phyloP scores from a whole-genome alignment of 2,888 invertebrate genomes.

The Perithous albicinctus region DNA sequence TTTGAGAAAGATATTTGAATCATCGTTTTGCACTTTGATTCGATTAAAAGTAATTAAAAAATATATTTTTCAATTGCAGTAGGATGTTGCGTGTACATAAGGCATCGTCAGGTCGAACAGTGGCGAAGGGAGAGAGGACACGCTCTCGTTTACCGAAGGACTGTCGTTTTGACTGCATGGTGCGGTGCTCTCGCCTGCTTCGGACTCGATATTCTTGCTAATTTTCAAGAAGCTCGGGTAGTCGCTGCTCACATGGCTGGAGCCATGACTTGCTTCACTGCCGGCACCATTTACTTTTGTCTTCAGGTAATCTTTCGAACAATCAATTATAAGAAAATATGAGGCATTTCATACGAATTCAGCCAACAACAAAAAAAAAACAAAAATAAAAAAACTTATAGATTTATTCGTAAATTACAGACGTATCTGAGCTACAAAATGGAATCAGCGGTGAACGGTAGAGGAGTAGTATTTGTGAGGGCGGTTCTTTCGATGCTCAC shows the following conservation, averaged over 20 bases:
- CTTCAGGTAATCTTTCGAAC: constrained; percentile 85
- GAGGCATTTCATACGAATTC: too few species aligned
- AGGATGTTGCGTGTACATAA: constrained; percentile 86
- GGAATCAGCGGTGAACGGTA: constrained; percentile 77
- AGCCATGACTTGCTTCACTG: constrained; percentile 86
- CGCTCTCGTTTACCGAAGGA: constrained; percentile 69
- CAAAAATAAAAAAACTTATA: not conserved
- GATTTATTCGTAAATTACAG: constrained; percentile 69
- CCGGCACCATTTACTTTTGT: constrained; percentile 86
- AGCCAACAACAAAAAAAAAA: too few species aligned
- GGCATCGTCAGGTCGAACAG: constrained; percentile 86
- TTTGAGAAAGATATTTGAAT: too few species aligned
- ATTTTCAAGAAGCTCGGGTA: constrained; percentile 87
- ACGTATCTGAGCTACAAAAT: constrained; percentile 81
- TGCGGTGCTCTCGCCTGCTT: constrained; percentile 86
- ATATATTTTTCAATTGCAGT: constrained; percentile 79
- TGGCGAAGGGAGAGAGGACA: constrained; percentile 78
- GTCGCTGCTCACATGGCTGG: constrained; percentile 86
- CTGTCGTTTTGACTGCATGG: constrained; percentile 79
- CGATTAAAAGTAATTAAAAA: not conserved
- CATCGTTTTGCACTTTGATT: too few species aligned
- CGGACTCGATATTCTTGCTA: constrained; percentile 87
- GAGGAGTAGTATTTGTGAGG: constrained; percentile 76
- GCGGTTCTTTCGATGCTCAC: constrained; percentile 75
- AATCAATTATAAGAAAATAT: not conserved